Evolutionary conservation across 2,888 invertebrate species (phyloP).

Genomic region (Cantharis rufa): DNA sequence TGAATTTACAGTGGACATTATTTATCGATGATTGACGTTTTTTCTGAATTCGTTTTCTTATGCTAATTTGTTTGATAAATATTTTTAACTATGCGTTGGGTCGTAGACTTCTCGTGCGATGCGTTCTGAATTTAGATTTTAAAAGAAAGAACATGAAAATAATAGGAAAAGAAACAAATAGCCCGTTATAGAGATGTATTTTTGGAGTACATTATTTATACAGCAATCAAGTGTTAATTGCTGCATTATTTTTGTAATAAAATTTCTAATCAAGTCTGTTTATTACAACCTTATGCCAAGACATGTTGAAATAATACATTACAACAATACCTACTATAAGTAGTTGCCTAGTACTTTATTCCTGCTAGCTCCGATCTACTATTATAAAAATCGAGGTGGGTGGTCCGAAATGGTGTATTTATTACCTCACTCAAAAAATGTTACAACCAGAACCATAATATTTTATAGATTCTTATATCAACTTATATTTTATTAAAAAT

Average conservation of each 20-base stretch:
- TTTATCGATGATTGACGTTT: too few relatives aligned
- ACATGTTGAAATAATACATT: constrained; percentile 16
- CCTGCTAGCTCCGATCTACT: constrained; percentile 12
- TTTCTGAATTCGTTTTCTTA: too few relatives aligned
- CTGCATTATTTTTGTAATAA: neutral
- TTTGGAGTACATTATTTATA: neutral
- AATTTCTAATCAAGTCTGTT: constrained; percentile 1
- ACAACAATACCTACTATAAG: constrained; percentile 9
- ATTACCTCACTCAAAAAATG: constrained; percentile 23
- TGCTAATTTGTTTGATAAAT: too few relatives aligned
- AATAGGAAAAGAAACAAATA: neutral
- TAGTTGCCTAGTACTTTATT: constrained; percentile 14
- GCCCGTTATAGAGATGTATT: neutral
- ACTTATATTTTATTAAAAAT: constrained; percentile 13
- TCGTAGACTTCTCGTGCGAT: neutral
- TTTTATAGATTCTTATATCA: constrained; percentile 12
- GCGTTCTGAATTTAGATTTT: neutral
- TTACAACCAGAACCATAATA: constrained; percentile 18
- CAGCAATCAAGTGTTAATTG: neutral
- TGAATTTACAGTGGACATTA: too few relatives aligned
- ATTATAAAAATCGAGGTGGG: constrained; percentile 28
- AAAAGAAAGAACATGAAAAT: neutral
- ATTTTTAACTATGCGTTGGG: neutral
- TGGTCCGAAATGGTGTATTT: constrained; percentile 26
- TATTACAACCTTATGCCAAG: constrained; percentile 11